Evolutionary conservation across 2,113 vertebrate species (phyloP).

Genomic region (Tyto alba): DNA sequence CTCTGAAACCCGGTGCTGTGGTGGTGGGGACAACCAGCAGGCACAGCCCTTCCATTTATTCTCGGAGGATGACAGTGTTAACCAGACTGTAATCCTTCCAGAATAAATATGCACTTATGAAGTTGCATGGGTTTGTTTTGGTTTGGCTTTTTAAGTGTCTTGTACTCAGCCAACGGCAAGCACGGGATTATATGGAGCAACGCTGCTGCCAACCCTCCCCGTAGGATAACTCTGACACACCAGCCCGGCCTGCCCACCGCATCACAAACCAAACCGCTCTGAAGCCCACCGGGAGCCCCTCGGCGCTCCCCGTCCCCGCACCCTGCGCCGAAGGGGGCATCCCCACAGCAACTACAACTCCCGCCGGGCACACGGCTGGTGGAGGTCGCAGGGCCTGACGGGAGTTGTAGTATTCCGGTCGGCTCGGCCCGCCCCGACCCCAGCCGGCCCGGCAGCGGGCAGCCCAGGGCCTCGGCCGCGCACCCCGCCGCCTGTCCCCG

Average conservation of each 20-base stretch:
- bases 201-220: not conserved
- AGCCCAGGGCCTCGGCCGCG: no score
- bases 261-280: accelerated
- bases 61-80: no score
- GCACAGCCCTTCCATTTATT: not conserved
- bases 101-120: not conserved
- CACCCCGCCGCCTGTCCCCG: not conserved
- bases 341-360: not conserved
- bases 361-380: not conserved
- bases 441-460: no score
- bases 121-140: not conserved
- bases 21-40: not conserved
- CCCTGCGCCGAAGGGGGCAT: accelerated
- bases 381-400: accelerated
- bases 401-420: not conserved
- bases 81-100: no score
- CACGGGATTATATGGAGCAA: accelerated
- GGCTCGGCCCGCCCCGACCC: no score
- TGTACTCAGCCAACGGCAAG: accelerated
- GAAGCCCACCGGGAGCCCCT: accelerated
- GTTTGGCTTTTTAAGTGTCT: not conserved
- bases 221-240: accelerated
- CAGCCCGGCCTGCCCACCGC: not conserved
- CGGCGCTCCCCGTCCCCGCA: accelerated
- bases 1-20: not conserved